Evolutionary conservation across 37 sponge, comb jelly and placozoan species (phyloP).

Genomic region (Halichondria panicea): DNA sequence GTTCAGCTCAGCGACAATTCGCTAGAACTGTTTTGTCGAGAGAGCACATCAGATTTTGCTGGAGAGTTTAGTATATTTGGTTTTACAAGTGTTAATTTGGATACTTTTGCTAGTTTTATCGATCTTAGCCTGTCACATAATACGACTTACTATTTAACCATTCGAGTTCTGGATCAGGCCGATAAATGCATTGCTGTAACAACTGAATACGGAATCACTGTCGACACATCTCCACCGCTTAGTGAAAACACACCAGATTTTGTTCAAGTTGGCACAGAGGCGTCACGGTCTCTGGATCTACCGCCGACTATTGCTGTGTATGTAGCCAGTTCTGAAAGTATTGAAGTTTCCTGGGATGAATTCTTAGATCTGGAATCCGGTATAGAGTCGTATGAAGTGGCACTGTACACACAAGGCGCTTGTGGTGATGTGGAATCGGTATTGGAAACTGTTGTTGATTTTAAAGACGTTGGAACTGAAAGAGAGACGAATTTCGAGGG

Average conservation of each 20-base stretch:
- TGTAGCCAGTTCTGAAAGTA: neutral
- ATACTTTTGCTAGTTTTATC: conserved; percentile 16
- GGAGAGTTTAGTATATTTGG: conserved; percentile 49
- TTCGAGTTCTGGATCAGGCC: conserved; percentile 79
- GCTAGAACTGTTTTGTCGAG: conserved; percentile 41
- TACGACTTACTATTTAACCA: conserved; percentile 62
- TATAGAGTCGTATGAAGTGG: conserved; percentile 60
- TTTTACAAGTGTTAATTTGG: conserved; percentile 37
- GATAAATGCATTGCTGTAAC: conserved; percentile 50
- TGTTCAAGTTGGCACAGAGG: no score
- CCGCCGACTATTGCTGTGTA: conserved; percentile 35
- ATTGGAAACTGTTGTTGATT: neutral
- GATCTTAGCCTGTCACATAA: conserved; percentile 53
- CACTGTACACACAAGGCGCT: conserved; percentile 15
- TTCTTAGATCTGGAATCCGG: conserved; percentile 72
- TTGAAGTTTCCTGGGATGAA: conserved; percentile 47
- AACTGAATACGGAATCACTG: conserved; percentile 14
- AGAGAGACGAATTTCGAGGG: conserved; percentile 10
- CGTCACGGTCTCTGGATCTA: neutral
- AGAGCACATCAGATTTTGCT: conserved; percentile 18
- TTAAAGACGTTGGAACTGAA: conserved; percentile 4
- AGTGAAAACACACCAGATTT: conserved; percentile 28
- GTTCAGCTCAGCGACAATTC: neutral
- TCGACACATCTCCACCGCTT: conserved; percentile 74
- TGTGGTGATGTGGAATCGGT: conserved; percentile 19